Base-by-base conservation (phyloP, 2,797 vertebrate genomes). In the Carapus acus region DNA sequence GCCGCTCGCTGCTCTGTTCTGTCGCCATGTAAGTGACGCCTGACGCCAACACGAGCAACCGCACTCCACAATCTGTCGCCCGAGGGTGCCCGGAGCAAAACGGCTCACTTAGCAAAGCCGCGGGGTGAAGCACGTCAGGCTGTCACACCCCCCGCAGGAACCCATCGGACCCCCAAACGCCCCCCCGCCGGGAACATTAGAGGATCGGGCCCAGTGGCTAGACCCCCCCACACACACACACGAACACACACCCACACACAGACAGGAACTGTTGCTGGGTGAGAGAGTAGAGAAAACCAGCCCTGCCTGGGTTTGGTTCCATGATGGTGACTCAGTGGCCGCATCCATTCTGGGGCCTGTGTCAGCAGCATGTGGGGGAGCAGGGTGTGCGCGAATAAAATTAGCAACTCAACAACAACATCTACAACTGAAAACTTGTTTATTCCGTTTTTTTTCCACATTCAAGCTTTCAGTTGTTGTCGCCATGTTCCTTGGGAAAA, bases 101-200 rank as follows among this genome's bases (percentile, higher is more conserved):
- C 31, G 56, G 40, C 22, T 44, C 29, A 15, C 16, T 58, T 50
- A 51, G 43, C 8, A 43, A 48, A 44, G 45, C 47, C 61, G 54
- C 20, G 6, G 54, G 57, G 48, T 51, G 67, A 71, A 38, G 29
- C 9, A 42, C 72, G 76, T 60, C 68, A 68, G n/a, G n/a, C n/a
- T n/a, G 41, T 76, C 77, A 52, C 44, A 42, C 43, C 62, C 49
- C 63, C 72, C 21, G 20, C 61, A 50, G 67, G 67, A 49, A 36
- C 49, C 50, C 43, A 23, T 47, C 19, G 62, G 67, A 63, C 60
- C 17, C 31, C 43, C 16, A 53, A 43, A 20, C 2, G 2, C 27
- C 53, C 40, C 61, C 31, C 65, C 11, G 18, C 34, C 53, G 65
- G 43, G 62, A 49, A 27, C 52, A 62, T 64, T 58, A 65, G 23